Percentiles rank a stretch among this genome's conserved stretches.
These are phyloP conservation scores for Leptinotarsa tumamoca DNA, from an alignment of 2,888 invertebrate species.

Conservation along the genomic window DNA sequence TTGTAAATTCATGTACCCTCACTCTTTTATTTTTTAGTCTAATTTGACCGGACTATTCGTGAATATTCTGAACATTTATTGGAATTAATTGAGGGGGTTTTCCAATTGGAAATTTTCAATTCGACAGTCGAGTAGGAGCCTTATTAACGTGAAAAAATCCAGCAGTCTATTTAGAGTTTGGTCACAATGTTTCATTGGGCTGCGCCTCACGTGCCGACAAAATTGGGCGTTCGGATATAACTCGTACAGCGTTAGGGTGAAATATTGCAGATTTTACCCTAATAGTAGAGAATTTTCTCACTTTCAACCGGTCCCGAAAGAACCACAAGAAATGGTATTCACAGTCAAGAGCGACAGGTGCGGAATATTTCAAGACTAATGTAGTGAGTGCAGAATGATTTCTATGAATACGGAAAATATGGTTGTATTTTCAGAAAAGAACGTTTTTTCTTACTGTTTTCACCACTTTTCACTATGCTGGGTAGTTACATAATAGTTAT, in stretches of 20 bases:
- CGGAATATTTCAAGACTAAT: neutral
- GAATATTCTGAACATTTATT: too few relatives aligned
- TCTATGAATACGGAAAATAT: too few relatives aligned
- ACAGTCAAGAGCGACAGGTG: neutral
- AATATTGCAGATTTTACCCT: slow-evolving; percentile 15
- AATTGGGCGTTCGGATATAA: slow-evolving; percentile 19
- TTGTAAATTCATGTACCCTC: too few relatives aligned
- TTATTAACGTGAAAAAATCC: neutral
- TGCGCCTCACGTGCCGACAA: slow-evolving; percentile 9
- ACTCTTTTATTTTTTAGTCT: too few relatives aligned
- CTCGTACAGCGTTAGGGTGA: slow-evolving; percentile 12
- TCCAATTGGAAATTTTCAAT: neutral
- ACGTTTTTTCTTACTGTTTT: too few relatives aligned
- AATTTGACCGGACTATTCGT: too few relatives aligned
- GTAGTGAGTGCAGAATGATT: neutral
- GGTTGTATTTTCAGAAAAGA: neutral
- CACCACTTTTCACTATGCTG: too few relatives aligned
- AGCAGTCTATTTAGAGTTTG: neutral
- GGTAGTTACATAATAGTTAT: too few relatives aligned
- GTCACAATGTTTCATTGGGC: slow-evolving; percentile 3
- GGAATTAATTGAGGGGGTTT: too few relatives aligned
- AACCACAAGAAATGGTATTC: neutral
- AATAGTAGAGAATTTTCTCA: slow-evolving; percentile 2
- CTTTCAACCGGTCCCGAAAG: neutral
- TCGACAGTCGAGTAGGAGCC: neutral